Base-by-base conservation (phyloP, 2,888 invertebrate genomes). In the Sesia apiformis region DNA sequence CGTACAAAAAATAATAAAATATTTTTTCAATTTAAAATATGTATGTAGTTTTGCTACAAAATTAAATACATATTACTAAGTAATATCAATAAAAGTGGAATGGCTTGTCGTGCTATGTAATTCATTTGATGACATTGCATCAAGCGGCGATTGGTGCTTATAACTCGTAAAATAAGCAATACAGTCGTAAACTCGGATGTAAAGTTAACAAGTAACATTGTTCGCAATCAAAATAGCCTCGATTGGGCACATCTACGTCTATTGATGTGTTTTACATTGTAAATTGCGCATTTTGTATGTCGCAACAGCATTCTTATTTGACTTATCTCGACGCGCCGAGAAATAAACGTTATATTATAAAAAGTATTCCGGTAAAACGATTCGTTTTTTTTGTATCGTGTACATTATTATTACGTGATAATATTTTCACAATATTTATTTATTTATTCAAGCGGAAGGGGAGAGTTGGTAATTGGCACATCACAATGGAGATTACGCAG, bases 391-490 rank as follows among this genome's bases (percentile, higher is more conserved):
- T 42, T 5, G 42, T 42, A 42, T 42, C 7, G 42, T 7, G 42
- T 42, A 6, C 1, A 42, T 42, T 42, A 42, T 42, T 42, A 49
- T 8, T 8, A 23, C 5, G 49, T 40, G 52, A 52, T 52, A 40
- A 69, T 73, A 71, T 74, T 81, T 79, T 74, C 65, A 76, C 74
- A 77, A 82, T 83, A 83, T 84, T 81, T 83, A 54, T 53, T 55
- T 55, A 84, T 81, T 83, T 81, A 84, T 83, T 84, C 79, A 81
- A 74, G 79, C 86, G 86, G 85, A 88, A 87, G 85, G 88, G 88
- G 84, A 83, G 85, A 84, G 78, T 66, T 72, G 49, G 78, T 89
- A 89, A 89, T 89, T 89, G 88, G 88, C 82, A 70, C 75, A 66
- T 70, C 70, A 89, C 87, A 89, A 88, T 85, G 73, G 85, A 81